Evolutionary conservation across 1,140 invertebrate species (phyloP).

Genomic region (Drosophila subobscura): DNA sequence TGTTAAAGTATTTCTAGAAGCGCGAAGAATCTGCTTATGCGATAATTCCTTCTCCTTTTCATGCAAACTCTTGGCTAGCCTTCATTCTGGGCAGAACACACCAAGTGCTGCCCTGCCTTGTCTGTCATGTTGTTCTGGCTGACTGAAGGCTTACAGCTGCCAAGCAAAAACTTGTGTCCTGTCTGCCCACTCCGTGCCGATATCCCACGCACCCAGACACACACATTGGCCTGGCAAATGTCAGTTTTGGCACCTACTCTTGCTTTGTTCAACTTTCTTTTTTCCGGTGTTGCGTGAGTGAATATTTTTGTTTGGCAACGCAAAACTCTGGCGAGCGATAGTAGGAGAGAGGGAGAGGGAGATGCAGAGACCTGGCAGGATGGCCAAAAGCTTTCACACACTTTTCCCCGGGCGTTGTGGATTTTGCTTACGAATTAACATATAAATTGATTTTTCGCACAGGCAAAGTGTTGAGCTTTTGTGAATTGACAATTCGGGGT

Average conservation of each 20-base stretch:
- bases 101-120: no score
- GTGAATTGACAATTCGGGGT: constrained; percentile 55
- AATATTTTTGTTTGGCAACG: constrained; percentile 64
- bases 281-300: constrained; percentile 51
- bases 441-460: constrained; percentile 77
- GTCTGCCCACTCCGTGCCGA: constrained; percentile 5
- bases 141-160: constrained; percentile 66
- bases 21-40: no score
- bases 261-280: constrained; percentile 51
- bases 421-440: constrained; percentile 77
- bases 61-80: no score
- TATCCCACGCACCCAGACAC: constrained; percentile 2
- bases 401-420: constrained; percentile 37
- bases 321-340: not conserved
- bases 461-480: constrained; percentile 64
- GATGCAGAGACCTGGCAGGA: not conserved
- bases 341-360: not conserved
- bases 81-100: no score
- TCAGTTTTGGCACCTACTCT: constrained; percentile 77
- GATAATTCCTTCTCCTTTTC: no score
- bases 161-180: constrained; percentile 60
- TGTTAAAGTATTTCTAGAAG: no score
- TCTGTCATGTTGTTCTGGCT: constrained; percentile 66
- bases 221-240: constrained; percentile 53
- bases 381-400: constrained; percentile 44